Evolutionary conservation across 2,797 vertebrate genomes (phyloP).

Genomic region (Tokudaia tokunoshimensis): DNA sequence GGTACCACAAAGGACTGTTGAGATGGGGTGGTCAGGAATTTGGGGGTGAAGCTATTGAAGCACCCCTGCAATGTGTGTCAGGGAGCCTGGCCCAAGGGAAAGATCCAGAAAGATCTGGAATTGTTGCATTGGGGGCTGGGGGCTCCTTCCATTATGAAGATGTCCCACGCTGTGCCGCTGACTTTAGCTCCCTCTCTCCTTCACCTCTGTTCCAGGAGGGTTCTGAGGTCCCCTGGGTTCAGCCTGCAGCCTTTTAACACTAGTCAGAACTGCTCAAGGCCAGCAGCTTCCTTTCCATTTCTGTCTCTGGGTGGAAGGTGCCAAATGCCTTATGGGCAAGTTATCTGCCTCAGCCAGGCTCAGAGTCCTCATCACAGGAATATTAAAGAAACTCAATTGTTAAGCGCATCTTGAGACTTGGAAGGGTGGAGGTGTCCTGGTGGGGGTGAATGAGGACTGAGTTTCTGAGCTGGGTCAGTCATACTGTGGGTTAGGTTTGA

Average conservation of each 20-base stretch:
- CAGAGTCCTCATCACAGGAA: neutral
- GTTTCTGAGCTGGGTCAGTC: neutral
- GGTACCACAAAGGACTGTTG: neutral
- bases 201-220: neutral
- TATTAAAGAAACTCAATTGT: too few relatives aligned
- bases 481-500: neutral
- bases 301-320: neutral
- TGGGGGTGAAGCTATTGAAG: neutral
- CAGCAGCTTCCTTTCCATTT: neutral
- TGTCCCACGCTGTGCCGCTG: neutral
- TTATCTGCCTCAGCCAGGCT: neutral
- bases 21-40: neutral
- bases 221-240: neutral
- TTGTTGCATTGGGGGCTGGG: neutral
- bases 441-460: neutral
- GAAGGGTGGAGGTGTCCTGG: neutral
- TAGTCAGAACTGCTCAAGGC: neutral
- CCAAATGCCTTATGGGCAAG: conserved; percentile 35
- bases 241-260: neutral
- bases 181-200: neutral
- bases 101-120: neutral
- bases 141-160: neutral
- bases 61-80: neutral
- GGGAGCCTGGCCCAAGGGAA: neutral
- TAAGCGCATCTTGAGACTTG: neutral